Conservation (phyloP, 1,140 invertebrate genomes). For the Papilio polyxenes region DNA sequence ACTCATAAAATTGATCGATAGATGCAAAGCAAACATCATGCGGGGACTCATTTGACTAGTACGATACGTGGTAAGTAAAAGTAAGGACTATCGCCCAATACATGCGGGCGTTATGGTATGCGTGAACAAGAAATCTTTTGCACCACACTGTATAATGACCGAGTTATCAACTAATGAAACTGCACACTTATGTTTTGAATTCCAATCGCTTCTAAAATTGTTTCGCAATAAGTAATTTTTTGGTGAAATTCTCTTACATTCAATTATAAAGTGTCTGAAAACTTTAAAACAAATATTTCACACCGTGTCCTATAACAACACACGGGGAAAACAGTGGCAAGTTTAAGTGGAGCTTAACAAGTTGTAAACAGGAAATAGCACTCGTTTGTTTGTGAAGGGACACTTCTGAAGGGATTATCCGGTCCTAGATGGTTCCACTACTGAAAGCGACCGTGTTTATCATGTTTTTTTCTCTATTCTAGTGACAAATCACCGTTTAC, state of each 20-base stretch:
- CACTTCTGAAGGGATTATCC: conserved; percentile 20
- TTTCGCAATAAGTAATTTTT: neutral
- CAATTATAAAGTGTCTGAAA: neutral
- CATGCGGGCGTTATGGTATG: too few relatives aligned
- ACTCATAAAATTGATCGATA: too few relatives aligned
- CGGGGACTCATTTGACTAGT: too few relatives aligned
- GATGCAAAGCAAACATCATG: too few relatives aligned
- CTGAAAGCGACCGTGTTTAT: conserved; percentile 8
- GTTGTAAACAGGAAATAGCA: conserved; percentile 18
- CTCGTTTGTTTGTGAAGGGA: conserved; percentile 22
- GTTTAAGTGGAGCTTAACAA: conserved; percentile 23
- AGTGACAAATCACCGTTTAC: conserved; percentile 5
- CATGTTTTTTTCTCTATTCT: neutral
- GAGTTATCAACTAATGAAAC: too few relatives aligned
- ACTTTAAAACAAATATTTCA: conserved; percentile 3
- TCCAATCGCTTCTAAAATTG: too few relatives aligned
- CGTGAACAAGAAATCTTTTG: too few relatives aligned
- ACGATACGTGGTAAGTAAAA: too few relatives aligned
- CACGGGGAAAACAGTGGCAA: conserved; percentile 18
- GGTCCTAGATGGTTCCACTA: neutral
- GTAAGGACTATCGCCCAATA: too few relatives aligned
- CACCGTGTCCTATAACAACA: conserved; percentile 13
- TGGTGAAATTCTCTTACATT: neutral
- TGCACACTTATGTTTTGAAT: neutral
- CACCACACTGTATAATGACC: too few relatives aligned